phyloP scores from a whole-genome alignment of 2,797 vertebrate species.

The Enteromius thamalakanensis region DNA sequence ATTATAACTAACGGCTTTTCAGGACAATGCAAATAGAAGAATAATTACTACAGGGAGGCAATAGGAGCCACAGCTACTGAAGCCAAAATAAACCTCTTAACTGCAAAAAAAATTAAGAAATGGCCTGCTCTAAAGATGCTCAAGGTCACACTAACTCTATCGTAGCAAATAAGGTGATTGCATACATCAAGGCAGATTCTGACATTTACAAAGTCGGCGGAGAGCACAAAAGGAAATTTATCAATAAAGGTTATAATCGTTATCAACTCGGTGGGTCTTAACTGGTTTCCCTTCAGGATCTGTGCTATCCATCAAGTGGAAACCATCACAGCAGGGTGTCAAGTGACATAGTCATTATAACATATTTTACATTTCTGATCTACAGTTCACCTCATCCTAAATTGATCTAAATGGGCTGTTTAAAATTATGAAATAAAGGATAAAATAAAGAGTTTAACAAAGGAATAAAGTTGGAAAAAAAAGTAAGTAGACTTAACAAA shows the following conservation, averaged over 20 bases:
- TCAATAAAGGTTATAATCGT: not conserved
- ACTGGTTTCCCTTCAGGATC: not conserved
- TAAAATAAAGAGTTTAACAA: not conserved
- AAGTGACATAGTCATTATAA: not conserved
- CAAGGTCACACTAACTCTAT: slow-evolving; percentile 54
- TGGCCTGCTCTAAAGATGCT: slow-evolving; percentile 64
- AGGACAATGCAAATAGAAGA: slow-evolving; percentile 72
- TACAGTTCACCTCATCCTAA: not conserved
- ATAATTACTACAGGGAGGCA: slow-evolving; percentile 67
- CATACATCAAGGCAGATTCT: slow-evolving; percentile 54
- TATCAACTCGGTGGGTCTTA: not conserved
- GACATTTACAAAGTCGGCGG: slow-evolving; percentile 50
- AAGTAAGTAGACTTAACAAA: not conserved
- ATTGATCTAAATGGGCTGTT: not conserved
- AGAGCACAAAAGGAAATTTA: slow-evolving; percentile 47
- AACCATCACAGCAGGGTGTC: not conserved
- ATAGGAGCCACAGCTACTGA: slow-evolving; percentile 42
- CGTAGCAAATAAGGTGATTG: slow-evolving; percentile 61
- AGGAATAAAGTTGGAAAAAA: not conserved
- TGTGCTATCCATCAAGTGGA: not conserved
- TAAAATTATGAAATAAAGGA: too few relatives aligned
- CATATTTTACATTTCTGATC: not conserved
- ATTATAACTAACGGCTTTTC: slow-evolving; percentile 66
- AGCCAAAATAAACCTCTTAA: slow-evolving; percentile 66
- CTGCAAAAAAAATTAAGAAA: not conserved